A percentile compares a stretch with the other conserved stretches of the same genome.
phyloP scores from a whole-genome alignment of 1,140 invertebrate genomes.

The Paraescarpia echinospica region DNA sequence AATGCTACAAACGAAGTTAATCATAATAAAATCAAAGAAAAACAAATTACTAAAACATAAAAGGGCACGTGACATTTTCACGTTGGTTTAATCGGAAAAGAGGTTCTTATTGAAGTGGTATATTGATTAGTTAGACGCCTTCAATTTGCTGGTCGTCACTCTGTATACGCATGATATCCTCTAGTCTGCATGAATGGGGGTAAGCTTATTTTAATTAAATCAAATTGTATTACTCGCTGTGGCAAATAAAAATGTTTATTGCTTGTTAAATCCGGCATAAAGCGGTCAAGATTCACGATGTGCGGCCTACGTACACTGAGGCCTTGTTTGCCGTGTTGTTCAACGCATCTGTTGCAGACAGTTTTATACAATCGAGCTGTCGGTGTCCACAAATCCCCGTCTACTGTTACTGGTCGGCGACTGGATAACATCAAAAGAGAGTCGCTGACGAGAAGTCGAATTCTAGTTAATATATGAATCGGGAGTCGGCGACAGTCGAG shows the following conservation, averaged over 20 bases:
- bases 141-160: neutral
- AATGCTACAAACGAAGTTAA: slow-evolving; percentile 24
- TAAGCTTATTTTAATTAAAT: neutral
- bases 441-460: too few relatives aligned
- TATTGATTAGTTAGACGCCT: neutral
- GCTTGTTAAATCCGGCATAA: neutral
- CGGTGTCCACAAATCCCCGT: too few relatives aligned
- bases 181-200: neutral
- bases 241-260: neutral
- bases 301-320: too few relatives aligned
- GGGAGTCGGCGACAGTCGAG: too few relatives aligned
- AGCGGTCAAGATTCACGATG: neutral
- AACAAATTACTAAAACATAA: neutral
- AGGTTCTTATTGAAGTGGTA: neutral
- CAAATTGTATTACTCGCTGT: neutral
- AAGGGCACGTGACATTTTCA: neutral
- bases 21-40: slow-evolving; percentile 13
- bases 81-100: neutral
- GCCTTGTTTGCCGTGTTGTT: too few relatives aligned
- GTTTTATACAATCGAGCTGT: too few relatives aligned
- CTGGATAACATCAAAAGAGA: too few relatives aligned
- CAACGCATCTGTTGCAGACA: too few relatives aligned
- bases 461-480: too few relatives aligned
- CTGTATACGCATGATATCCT: neutral
- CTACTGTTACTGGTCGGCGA: too few relatives aligned